Conservation (phyloP, 2,888 invertebrate species). For the Athripsodes cinereus region DNA sequence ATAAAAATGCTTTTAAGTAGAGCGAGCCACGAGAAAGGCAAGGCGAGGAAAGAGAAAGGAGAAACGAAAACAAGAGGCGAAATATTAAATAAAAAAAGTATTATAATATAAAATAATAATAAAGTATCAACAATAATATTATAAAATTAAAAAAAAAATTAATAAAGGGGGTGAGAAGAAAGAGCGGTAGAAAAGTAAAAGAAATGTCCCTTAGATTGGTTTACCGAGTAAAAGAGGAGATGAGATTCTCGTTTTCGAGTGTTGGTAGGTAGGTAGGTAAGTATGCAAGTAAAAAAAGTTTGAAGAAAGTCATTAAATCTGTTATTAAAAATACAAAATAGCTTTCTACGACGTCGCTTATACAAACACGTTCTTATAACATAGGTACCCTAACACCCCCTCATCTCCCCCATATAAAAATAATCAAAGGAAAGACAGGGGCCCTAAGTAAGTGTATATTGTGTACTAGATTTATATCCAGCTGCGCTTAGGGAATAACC, state of each 20-base stretch:
- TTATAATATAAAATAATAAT: not conserved
- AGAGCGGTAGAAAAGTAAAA: conserved; percentile 17
- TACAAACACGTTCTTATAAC: conserved; percentile 18
- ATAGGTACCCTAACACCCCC: not conserved
- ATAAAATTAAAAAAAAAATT: conserved; percentile 13
- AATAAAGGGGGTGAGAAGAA: conserved; percentile 16
- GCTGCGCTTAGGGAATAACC: too few species aligned
- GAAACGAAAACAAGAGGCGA: conserved; percentile 15
- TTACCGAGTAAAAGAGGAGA: not conserved
- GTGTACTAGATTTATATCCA: too few species aligned
- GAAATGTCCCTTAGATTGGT: conserved; percentile 21
- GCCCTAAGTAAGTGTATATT: too few species aligned
- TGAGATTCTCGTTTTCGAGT: not conserved
- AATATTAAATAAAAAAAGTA: conserved; percentile 15
- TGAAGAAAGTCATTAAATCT: conserved; percentile 28
- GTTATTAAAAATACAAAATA: conserved; percentile 28
- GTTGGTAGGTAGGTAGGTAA: conserved; percentile 2
- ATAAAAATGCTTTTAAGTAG: conserved; percentile 19
- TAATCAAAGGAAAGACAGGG: conserved; percentile 21
- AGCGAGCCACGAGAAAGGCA: conserved; percentile 8
- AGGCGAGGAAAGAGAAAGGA: conserved; percentile 14
- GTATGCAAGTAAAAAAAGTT: conserved; percentile 26
- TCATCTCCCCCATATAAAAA: conserved; percentile 21
- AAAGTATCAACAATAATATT: not conserved
- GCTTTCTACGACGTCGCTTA: conserved; percentile 21